A percentile compares a stretch with the other conserved stretches of the same genome.
Conservation (phyloP, 1,140 invertebrate genomes). For the Panagrolaimus sp. region DNA sequence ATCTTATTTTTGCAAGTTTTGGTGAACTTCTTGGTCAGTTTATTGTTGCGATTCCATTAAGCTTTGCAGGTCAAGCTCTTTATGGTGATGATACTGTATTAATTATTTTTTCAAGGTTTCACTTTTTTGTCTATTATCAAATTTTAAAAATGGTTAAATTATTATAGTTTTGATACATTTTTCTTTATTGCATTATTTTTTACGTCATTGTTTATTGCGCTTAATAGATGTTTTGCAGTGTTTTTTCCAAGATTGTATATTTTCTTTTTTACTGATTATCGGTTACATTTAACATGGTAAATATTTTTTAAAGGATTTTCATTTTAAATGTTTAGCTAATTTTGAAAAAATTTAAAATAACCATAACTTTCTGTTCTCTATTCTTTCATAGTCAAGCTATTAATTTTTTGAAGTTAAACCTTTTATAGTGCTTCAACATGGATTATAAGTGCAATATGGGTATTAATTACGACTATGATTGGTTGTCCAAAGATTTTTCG, state of each 20-base stretch:
- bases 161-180: slow-evolving; percentile 24
- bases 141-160: neutral
- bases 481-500: slow-evolving; percentile 25
- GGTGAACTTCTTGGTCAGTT: slow-evolving; percentile 21
- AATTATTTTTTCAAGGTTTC: slow-evolving; percentile 18
- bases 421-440: slow-evolving; percentile 16
- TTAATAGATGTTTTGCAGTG: slow-evolving; percentile 16
- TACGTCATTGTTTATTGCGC: slow-evolving; percentile 20
- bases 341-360: no score
- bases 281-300: slow-evolving; percentile 19
- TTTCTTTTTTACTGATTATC: slow-evolving; percentile 19
- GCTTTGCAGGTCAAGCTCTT: slow-evolving; percentile 18
- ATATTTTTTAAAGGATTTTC: no score
- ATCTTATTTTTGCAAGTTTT: slow-evolving; percentile 18
- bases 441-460: slow-evolving; percentile 12
- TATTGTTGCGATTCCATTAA: slow-evolving; percentile 21
- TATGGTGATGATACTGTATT: slow-evolving; percentile 23
- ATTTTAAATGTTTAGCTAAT: no score
- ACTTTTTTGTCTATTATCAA: neutral
- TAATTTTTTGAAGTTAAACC: no score
- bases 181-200: slow-evolving; percentile 21
- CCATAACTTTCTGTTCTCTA: no score
- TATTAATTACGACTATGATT: slow-evolving; percentile 18
- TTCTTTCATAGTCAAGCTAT: no score
- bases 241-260: slow-evolving; percentile 17